Evolutionary conservation across 2,113 vertebrate genomes (phyloP), one percentile per base, ranked within the genome.

Genomic region (Stigmatopora argus): DNA sequence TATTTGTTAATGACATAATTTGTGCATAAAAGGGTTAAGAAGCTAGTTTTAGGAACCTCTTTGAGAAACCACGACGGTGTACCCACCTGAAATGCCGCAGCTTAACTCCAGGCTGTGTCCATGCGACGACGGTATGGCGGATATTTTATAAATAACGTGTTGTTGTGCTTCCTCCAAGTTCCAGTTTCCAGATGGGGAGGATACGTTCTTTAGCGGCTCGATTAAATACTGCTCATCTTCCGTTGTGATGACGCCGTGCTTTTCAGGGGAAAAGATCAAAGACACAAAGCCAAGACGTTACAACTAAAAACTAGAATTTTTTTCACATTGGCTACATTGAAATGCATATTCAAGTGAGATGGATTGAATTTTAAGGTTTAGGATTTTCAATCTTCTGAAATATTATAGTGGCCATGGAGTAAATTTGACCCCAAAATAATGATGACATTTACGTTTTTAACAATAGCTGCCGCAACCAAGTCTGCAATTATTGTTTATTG

Each of bases 191-290:
- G 93, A 89, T 88, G 92, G 87, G 87, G 92, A 94, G 88, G 92
- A 87, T 63, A 63, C 78, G 82, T 96, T 96, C 90, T 92, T 93
- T 90, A 99, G 93, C 87, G 97, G 97, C 86, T 99, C 97, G 90
- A 99, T 98, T 92, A 99, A 94, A 93, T 99, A 99, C 72, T 99
- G 95, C 74, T 98, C 97, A 82, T 98, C 96, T 91, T 96, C 95
- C 84, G 97, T 98, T 85, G 93, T 95, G 90, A 99, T 99, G 78
- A 99, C 90, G 70, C 97, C 97, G 66, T 98, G 96, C 97, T 99
- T 90, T 86, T 91, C 67, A 34, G 64, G 34, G 34, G 41, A 52
- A 67, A 65, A 83, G 47, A 78, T 62, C 66, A 79, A 14, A 15
- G 82, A 44, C 17, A 44, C 17, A n/a, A 72, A 61, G 73, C 55